Conservation (phyloP, 1,140 invertebrate genomes). For the Drosophila bipectinata region DNA sequence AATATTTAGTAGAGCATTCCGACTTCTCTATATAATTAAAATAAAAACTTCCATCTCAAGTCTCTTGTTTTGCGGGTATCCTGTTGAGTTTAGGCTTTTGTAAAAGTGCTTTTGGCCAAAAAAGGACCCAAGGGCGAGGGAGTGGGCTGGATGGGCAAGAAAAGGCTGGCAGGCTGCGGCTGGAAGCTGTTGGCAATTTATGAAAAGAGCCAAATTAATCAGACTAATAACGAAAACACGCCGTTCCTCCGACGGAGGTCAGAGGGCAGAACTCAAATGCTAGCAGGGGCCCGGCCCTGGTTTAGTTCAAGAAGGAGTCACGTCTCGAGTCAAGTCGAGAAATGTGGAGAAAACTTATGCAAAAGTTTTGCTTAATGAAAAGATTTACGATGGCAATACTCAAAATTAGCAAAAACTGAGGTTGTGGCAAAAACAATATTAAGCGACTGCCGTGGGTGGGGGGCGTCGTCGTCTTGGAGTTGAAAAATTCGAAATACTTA, state of each 20-base stretch:
- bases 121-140: background rate
- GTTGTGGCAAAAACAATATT: conserved; percentile 72
- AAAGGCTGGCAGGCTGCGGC: conserved; percentile 57
- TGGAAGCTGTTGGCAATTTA: conserved; percentile 83
- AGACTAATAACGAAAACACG: conserved; percentile 84
- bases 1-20: background rate
- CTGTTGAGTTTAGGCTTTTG: conserved; percentile 28
- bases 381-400: conserved; percentile 84
- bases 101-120: conserved; percentile 13
- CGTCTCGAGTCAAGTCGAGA: conserved; percentile 1
- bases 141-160: conserved; percentile 4
- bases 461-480: background rate
- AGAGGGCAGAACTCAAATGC: background rate
- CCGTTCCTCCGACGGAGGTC: conserved; percentile 56
- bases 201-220: conserved; percentile 84
- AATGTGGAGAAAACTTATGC: conserved; percentile 70
- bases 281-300: too few relatives aligned
- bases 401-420: conserved; percentile 82
- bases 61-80: conserved; percentile 34
- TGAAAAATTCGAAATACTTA: conserved; percentile 42
- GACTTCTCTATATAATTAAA: background rate
- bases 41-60: conserved; percentile 11
- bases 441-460: conserved; percentile 16
- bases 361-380: conserved; percentile 84
- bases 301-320: too few relatives aligned